Conservation (phyloP, 2,797 vertebrate species). For the Todus mexicanus region DNA sequence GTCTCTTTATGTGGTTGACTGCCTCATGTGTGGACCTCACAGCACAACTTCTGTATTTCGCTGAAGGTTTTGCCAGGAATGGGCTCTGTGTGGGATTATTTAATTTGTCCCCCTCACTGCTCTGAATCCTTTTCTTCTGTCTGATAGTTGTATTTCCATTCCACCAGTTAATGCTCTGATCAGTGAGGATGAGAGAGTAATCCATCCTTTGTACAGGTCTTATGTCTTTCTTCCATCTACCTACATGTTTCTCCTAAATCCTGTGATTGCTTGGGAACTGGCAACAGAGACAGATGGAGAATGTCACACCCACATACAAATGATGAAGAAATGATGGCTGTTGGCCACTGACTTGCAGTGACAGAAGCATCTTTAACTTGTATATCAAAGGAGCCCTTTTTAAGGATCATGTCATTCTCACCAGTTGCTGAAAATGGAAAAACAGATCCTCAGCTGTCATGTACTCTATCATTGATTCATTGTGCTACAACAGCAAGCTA, state of each 20-base stretch:
- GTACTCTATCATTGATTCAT: neutral
- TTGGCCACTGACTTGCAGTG: neutral
- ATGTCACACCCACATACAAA: slow-evolving; percentile 21
- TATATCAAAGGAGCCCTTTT: neutral
- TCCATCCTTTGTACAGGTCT: neutral
- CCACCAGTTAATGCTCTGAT: neutral
- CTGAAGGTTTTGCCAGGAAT: neutral
- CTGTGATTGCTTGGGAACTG: neutral
- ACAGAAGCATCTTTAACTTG: neutral
- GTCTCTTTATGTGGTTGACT: neutral
- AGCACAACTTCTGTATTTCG: neutral
- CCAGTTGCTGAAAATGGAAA: neutral
- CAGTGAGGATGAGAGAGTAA: neutral
- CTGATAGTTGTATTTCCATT: neutral
- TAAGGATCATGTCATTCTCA: neutral
- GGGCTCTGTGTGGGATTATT: neutral
- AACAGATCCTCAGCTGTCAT: neutral
- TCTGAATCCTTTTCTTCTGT: neutral
- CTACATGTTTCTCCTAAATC: neutral
- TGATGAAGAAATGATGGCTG: neutral
- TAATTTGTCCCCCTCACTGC: neutral
- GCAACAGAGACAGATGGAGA: slow-evolving; percentile 31
- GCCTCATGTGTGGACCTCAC: neutral
- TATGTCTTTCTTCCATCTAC: neutral
- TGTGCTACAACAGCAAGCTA: neutral